phyloP scores from a whole-genome alignment of 1,140 invertebrate genomes.

The Helicoverpa zea region DNA sequence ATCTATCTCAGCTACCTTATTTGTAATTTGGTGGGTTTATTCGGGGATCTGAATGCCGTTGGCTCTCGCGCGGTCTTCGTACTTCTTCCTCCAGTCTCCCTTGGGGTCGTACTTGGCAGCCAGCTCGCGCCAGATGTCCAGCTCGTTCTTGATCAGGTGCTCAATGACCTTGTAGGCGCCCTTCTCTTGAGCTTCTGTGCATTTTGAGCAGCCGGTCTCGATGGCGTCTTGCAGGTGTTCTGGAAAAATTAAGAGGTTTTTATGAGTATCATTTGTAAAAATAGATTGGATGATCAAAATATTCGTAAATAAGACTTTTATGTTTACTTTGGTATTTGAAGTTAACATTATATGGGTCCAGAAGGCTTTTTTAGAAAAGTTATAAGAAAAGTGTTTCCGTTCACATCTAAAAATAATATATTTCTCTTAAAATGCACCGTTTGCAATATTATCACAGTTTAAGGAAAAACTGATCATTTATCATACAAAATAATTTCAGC shows the following conservation, averaged over 20 bases:
- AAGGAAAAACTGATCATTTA: too few relatives aligned
- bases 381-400: too few relatives aligned
- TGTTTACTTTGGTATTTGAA: too few relatives aligned
- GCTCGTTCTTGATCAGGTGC: constrained; percentile 87
- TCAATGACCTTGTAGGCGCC: constrained; percentile 85
- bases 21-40: neutral
- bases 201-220: constrained; percentile 50
- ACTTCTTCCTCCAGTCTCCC: constrained; percentile 87
- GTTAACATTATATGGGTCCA: too few relatives aligned
- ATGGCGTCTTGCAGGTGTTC: constrained; percentile 86
- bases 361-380: too few relatives aligned
- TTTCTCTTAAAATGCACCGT: too few relatives aligned
- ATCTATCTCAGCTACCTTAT: neutral
- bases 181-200: constrained; percentile 82
- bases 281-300: too few relatives aligned
- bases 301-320: too few relatives aligned
- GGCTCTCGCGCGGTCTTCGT: constrained; percentile 85
- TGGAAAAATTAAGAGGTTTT: constrained; percentile 58
- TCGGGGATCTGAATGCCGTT: constrained; percentile 72
- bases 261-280: too few relatives aligned
- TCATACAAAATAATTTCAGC: too few relatives aligned
- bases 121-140: constrained; percentile 87
- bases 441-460: too few relatives aligned
- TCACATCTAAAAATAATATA: too few relatives aligned
- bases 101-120: constrained; percentile 88